A percentile compares a stretch with the other conserved stretches of the same genome.
These are phyloP conservation scores for Metopolophium dirhodum DNA, from an alignment of 1,140 invertebrate genomes.

Conservation along the genomic window DNA sequence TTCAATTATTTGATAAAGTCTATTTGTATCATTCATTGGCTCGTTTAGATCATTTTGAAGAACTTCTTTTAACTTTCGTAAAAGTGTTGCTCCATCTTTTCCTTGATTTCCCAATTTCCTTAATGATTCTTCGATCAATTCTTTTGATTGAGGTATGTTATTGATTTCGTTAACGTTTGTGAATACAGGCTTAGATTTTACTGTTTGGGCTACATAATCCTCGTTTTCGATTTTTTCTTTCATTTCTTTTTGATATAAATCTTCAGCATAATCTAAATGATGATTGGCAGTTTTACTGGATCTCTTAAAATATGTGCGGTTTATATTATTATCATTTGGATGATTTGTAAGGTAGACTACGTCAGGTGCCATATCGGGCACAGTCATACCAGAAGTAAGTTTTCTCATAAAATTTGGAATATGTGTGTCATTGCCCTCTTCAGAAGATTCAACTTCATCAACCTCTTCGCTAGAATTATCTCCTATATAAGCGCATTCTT, in stretches of 20 bases:
- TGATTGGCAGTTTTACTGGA: slow-evolving; percentile 54
- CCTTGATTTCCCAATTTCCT: slow-evolving; percentile 44
- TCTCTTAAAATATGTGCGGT: background rate
- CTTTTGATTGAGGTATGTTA: slow-evolving; percentile 50
- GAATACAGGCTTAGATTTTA: background rate
- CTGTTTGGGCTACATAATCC: slow-evolving; percentile 28
- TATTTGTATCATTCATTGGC: slow-evolving; percentile 23
- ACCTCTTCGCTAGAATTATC: slow-evolving; percentile 74
- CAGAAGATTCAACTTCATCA: slow-evolving; percentile 53
- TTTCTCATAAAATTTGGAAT: slow-evolving; percentile 56
- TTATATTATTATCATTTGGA: background rate
- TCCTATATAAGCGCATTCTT: slow-evolving; percentile 81
- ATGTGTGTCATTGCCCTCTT: slow-evolving; percentile 56
- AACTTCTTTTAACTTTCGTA: slow-evolving; percentile 47
- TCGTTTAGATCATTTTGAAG: slow-evolving; percentile 26
- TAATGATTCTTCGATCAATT: slow-evolving; percentile 49
- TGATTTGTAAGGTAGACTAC: background rate
- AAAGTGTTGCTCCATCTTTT: slow-evolving; percentile 37
- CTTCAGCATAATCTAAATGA: slow-evolving; percentile 58
- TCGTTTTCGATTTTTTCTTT: slow-evolving; percentile 49
- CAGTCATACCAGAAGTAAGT: slow-evolving; percentile 53
- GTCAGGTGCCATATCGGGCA: slow-evolving; percentile 48
- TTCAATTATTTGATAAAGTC: slow-evolving; percentile 35
- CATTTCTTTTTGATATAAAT: slow-evolving; percentile 57
- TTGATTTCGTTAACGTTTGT: slow-evolving; percentile 63